phyloP scores from a whole-genome alignment of 2,797 vertebrate species.

The Falco concolor region DNA sequence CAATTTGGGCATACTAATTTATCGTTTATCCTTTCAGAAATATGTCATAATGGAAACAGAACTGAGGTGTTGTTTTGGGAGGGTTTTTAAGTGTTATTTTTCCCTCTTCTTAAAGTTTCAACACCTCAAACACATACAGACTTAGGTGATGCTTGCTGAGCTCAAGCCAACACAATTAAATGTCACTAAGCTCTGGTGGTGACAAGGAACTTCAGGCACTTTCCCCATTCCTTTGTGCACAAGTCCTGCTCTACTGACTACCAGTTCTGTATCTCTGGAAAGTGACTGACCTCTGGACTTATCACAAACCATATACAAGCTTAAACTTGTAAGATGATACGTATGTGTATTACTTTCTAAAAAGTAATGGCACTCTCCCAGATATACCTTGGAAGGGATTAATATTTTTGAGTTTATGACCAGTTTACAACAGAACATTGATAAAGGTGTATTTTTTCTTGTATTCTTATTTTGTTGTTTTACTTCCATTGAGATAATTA shows the following conservation, averaged over 20 bases:
- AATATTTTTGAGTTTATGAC: not conserved
- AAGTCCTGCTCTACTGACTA: not conserved
- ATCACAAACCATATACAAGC: not conserved
- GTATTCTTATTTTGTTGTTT: not conserved
- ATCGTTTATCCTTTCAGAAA: not conserved
- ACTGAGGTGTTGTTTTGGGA: not conserved
- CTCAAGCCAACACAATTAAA: not conserved
- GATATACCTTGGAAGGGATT: not conserved
- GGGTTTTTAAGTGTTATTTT: not conserved
- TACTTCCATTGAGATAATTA: not conserved
- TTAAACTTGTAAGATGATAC: not conserved
- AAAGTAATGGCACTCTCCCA: not conserved
- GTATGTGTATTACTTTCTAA: not conserved
- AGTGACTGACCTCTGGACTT: not conserved
- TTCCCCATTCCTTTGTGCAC: not conserved
- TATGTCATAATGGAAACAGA: not conserved
- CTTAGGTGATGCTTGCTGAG: not conserved
- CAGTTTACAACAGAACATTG: not conserved
- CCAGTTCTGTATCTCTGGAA: not conserved
- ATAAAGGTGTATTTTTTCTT: not conserved
- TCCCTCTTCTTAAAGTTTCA: not conserved
- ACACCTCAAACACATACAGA: not conserved
- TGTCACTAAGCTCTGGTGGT: not conserved
- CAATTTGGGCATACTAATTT: not conserved
- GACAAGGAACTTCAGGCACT: not conserved